phyloP scores from a whole-genome alignment of 2,888 invertebrate genomes.

The Nudaria mundana region DNA sequence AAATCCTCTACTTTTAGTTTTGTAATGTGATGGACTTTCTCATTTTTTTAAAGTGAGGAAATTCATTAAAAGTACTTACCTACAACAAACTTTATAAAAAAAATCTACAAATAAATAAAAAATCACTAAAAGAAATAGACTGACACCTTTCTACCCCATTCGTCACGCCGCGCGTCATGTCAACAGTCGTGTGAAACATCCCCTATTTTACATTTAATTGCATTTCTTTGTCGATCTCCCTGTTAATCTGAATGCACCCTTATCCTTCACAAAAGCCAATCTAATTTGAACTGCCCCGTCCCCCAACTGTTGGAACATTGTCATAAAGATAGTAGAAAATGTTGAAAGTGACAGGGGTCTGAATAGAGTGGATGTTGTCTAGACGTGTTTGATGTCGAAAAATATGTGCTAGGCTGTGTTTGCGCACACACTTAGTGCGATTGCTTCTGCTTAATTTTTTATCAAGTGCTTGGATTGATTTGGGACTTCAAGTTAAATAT shows the following conservation, averaged over 20 bases:
- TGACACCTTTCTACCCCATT: slow-evolving; percentile 62
- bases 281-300: slow-evolving; percentile 31
- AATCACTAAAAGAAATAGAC: slow-evolving; percentile 45
- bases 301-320: not conserved
- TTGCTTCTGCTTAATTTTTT: slow-evolving; percentile 55
- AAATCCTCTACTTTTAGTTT: too few relatives aligned
- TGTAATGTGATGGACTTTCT: too few relatives aligned
- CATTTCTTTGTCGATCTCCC: slow-evolving; percentile 79
- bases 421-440: slow-evolving; percentile 64
- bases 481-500: slow-evolving; percentile 12
- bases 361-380: slow-evolving; percentile 41
- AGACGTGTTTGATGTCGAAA: slow-evolving; percentile 71
- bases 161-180: slow-evolving; percentile 70
- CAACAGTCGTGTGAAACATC: slow-evolving; percentile 74
- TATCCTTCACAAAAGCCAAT: slow-evolving; percentile 48
- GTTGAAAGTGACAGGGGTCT: slow-evolving; percentile 26
- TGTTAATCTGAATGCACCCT: slow-evolving; percentile 77
- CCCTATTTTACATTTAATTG: slow-evolving; percentile 81
- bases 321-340: not conserved
- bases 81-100: slow-evolving; percentile 9
- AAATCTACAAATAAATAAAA: slow-evolving; percentile 42
- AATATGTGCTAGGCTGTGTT: slow-evolving; percentile 67
- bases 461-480: slow-evolving; percentile 33
- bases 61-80: too few relatives aligned
- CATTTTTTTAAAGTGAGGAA: too few relatives aligned